Evolutionary conservation across 1,140 invertebrate genomes (phyloP), one percentile per base, ranked within the genome.

Genomic region (Rhagoletis zephyria): DNA sequence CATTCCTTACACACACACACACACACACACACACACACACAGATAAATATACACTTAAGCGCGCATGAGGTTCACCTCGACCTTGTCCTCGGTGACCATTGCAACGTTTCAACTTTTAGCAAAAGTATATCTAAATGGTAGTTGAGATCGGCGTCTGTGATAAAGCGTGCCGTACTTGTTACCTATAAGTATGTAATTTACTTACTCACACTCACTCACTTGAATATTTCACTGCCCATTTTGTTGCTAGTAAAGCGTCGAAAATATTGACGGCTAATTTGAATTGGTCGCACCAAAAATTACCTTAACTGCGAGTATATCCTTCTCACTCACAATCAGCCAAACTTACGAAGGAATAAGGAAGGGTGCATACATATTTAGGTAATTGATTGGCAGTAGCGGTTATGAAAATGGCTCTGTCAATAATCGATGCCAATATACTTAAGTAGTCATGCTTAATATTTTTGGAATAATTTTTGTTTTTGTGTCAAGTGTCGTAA

Each of bases 51-150:
- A 30, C 30, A 30, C 30, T 30, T 30, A 30, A 30, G 12, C 59
- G 6, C 19, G 65, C 65, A 1, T 45, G 45, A 45, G 12, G 42
- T 48, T 14, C 67, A 74, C 67, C 67, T 74, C 67, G 67, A 74
- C 67, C 67, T 74, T 74, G 67, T 74, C 67, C 67, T 74, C 67
- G 67, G 67, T 74, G 67, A 74, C 67, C 67, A 74, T 45, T 74
- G 67, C 67, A 45, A 45, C 14, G 14, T 63, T 74, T 74, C 42
- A 42, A 14, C 67, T 74, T 74, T 74, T 74, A 48, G 40, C 30
- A 7, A 74, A 74, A 63, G 16, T 63, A 63, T 16, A 63, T 16
- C 4, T 16, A 4, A 63, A 67, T 67, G 42, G 19, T 40, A 67
- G 30, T 40, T 4, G 16, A 65, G 67, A 74, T 74, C 14, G 42